phyloP scores from a whole-genome alignment of 2,113 vertebrate species.

The Ibidorhyncha struthersii region DNA sequence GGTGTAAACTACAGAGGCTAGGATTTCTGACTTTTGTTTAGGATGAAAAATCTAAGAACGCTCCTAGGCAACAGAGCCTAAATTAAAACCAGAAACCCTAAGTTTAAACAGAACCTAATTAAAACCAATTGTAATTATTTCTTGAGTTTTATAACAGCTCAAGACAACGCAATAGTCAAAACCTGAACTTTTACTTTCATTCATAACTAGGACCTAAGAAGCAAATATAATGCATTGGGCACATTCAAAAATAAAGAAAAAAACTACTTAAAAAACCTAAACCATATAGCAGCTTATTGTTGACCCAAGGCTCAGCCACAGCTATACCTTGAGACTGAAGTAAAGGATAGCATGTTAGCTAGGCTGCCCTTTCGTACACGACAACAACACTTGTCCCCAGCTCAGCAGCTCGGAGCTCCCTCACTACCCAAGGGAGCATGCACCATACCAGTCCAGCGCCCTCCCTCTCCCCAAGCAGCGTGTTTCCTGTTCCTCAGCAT shows the following conservation, averaged over 20 bases:
- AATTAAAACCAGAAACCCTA: background rate
- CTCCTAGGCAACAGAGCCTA: background rate
- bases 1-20: background rate
- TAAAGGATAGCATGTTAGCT: background rate
- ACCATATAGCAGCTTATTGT: background rate
- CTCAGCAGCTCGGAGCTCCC: background rate
- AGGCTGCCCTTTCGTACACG: background rate
- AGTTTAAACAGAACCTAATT: background rate
- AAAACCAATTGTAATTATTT: background rate
- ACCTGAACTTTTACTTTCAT: background rate
- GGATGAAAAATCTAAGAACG: background rate
- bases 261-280: background rate
- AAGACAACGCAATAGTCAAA: background rate
- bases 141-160: background rate
- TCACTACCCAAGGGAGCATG: background rate
- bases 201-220: background rate
- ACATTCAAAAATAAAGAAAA: background rate
- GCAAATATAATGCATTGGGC: background rate
- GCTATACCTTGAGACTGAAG: background rate
- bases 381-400: background rate
- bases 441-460: too few species aligned
- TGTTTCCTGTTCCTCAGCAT: background rate
- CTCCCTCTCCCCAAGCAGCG: accelerated
- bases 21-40: background rate
- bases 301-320: background rate